phyloP scores from a whole-genome alignment of 2,113 vertebrate genomes.

The Quiscalus mexicanus region DNA sequence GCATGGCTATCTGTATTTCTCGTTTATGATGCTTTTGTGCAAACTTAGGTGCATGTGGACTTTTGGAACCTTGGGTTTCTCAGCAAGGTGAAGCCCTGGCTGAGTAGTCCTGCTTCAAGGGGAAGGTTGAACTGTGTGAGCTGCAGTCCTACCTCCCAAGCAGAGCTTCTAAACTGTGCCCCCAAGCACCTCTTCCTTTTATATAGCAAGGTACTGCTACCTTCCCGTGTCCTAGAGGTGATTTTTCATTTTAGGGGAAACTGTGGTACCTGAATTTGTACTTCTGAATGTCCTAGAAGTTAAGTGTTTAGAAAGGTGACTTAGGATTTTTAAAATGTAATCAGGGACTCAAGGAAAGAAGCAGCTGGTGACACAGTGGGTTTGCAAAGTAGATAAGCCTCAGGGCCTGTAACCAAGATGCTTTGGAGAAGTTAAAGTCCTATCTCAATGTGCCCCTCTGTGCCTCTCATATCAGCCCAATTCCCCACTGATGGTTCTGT shows the following conservation, averaged over 20 bases:
- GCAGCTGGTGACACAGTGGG: background rate
- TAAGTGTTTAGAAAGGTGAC: background rate
- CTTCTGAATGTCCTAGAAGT: background rate
- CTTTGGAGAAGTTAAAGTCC: background rate
- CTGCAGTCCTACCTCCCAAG: background rate
- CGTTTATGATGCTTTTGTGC: background rate
- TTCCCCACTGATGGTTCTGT: background rate
- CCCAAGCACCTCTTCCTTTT: background rate
- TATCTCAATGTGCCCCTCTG: background rate
- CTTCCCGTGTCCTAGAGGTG: background rate
- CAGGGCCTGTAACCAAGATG: background rate
- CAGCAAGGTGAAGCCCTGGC: background rate
- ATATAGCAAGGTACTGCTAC: too few species aligned
- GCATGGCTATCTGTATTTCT: background rate
- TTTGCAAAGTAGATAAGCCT: background rate
- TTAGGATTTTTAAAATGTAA: background rate
- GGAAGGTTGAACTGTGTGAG: background rate
- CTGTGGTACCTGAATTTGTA: background rate
- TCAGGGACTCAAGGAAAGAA: background rate
- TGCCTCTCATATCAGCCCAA: background rate
- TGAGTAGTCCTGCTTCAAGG: background rate
- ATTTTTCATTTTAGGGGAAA: background rate
- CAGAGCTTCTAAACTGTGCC: background rate
- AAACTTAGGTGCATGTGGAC: fast-evolving
- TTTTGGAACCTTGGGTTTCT: background rate